Evolutionary conservation across 2,888 invertebrate genomes (phyloP).

Genomic region (Horisme vitalbata): DNA sequence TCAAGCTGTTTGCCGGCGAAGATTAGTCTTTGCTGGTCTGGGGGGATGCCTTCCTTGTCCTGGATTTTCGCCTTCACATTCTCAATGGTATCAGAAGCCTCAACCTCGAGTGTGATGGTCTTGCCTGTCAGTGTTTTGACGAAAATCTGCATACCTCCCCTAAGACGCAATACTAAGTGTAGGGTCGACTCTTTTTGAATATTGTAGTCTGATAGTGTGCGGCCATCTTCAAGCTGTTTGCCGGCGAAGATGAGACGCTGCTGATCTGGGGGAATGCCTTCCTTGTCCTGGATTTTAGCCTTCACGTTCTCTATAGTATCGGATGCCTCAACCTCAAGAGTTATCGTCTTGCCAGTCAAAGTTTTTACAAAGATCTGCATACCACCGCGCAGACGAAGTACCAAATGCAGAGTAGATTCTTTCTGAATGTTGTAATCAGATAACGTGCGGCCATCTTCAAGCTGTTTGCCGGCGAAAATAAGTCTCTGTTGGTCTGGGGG

Average conservation of each 20-base stretch:
- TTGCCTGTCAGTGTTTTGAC: slow-evolving; percentile 15
- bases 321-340: slow-evolving; percentile 21
- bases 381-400: slow-evolving; percentile 28
- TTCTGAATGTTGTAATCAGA: slow-evolving; percentile 32
- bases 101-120: slow-evolving; percentile 13
- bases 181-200: slow-evolving; percentile 13
- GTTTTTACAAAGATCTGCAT: slow-evolving; percentile 28
- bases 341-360: slow-evolving; percentile 23
- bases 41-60: slow-evolving; percentile 18
- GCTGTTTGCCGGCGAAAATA: slow-evolving; percentile 31
- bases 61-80: slow-evolving; percentile 18
- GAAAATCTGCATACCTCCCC: slow-evolving; percentile 21
- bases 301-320: slow-evolving; percentile 19
- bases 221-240: slow-evolving; percentile 21
- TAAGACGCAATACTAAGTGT: slow-evolving; percentile 11
- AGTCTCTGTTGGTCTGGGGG: slow-evolving; percentile 30
- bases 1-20: slow-evolving; percentile 22
- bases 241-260: slow-evolving; percentile 22
- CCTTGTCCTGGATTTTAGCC: slow-evolving; percentile 23
- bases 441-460: slow-evolving; percentile 28
- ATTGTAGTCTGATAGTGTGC: slow-evolving; percentile 21
- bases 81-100: slow-evolving; percentile 16
- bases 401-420: slow-evolving; percentile 27
- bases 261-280: slow-evolving; percentile 24
- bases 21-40: slow-evolving; percentile 19